Conservation (phyloP, 2,797 vertebrate genomes). For the Eospalax fontanierii region DNA sequence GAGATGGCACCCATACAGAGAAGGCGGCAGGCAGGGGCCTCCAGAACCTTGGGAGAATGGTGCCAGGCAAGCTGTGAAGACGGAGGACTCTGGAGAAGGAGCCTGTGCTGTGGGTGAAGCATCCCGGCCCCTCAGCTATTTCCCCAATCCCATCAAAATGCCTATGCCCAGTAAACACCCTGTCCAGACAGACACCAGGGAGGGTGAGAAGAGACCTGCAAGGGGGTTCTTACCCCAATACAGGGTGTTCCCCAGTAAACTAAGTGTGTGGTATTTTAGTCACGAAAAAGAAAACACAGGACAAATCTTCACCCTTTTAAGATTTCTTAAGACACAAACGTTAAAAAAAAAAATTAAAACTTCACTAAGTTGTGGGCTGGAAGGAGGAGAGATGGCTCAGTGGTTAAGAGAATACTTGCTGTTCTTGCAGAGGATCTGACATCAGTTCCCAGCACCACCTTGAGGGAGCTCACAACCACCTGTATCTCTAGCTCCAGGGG, state of each 20-base stretch:
- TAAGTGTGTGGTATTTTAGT: background rate
- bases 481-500: background rate
- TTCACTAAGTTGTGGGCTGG: background rate
- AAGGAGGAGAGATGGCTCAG: background rate
- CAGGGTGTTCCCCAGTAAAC: background rate
- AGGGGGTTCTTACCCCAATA: background rate
- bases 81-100: too few relatives aligned
- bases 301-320: background rate
- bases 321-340: background rate
- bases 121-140: background rate
- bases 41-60: too few relatives aligned
- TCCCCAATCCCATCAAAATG: too few relatives aligned
- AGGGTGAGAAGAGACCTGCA: background rate
- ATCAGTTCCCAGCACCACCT: background rate
- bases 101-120: too few relatives aligned
- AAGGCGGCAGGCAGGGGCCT: background rate
- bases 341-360: background rate
- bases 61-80: rapidly evolving
- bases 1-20: background rate
- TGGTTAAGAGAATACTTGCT: background rate
- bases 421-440: background rate
- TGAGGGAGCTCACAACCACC: too few relatives aligned
- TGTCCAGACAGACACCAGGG: background rate
- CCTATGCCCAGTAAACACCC: background rate
- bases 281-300: background rate